A percentile compares a stretch with the other conserved stretches of the same genome.
Evolutionary conservation across 1,140 invertebrate genomes (phyloP).

Genomic region (Drosophila guanche): DNA sequence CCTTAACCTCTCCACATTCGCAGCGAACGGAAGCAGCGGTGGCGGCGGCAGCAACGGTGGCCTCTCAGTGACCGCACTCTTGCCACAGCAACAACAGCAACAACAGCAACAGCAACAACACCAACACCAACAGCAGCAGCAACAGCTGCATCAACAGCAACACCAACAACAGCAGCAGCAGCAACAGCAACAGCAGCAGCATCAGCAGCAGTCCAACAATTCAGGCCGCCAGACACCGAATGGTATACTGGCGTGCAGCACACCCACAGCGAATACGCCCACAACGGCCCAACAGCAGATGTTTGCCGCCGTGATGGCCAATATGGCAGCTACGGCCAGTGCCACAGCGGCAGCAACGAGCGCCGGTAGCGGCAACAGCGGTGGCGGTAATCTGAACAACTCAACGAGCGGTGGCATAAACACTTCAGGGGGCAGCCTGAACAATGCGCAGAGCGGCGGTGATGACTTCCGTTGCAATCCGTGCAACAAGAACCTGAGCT

Average conservation of each 20-base stretch:
- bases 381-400: conserved; percentile 53
- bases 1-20: conserved; percentile 79
- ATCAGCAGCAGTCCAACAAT: conserved; percentile 44
- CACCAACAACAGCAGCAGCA: conserved; percentile 31
- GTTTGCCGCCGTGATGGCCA: conserved; percentile 74
- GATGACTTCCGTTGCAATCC: conserved; percentile 93
- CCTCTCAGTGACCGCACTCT: conserved; percentile 34
- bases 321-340: conserved; percentile 64
- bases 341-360: conserved; percentile 34
- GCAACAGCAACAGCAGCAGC: conserved; percentile 30
- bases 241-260: conserved; percentile 56
- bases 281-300: conserved; percentile 72
- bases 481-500: conserved; percentile 94
- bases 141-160: conserved; percentile 15
- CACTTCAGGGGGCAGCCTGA: conserved; percentile 72
- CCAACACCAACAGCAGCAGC: conserved; percentile 29
- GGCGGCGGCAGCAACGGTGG: conserved; percentile 43
- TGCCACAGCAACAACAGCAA: conserved; percentile 19
- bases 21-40: conserved; percentile 65
- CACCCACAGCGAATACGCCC: conserved; percentile 56
- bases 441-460: conserved; percentile 84
- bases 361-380: conserved; percentile 31
- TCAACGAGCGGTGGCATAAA: conserved; percentile 66
- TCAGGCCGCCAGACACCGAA: conserved; percentile 47
- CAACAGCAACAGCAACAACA: conserved; percentile 33